Base-by-base conservation (phyloP, 2,113 vertebrate genomes). In the Addax nasomaculatus region DNA sequence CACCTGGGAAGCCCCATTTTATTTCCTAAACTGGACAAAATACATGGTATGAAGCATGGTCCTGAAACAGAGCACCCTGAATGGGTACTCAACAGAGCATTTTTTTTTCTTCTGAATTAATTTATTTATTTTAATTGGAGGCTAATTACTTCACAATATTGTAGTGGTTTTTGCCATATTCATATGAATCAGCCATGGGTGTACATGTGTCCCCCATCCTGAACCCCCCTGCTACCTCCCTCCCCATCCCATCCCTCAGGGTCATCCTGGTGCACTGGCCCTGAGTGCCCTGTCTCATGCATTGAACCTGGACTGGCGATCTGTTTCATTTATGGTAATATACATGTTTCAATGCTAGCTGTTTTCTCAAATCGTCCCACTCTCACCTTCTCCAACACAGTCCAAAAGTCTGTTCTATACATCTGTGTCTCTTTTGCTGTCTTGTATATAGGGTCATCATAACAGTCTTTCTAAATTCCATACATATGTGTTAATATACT, bases 11-110 rank as follows among this genome's bases (percentile, higher is more conserved):
- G 36, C 70, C 36, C 11, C 36, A 43, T 14, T 84, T 85, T n/a
- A 30, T 85, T 78, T 78, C 30, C 64, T 79, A 39, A 36, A 33
- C 62, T 89, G 64, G 55, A 62, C 25, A 89, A 55, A 93, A 47
- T 55, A 16, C 30, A 39, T 8, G 55, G 9, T 30, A 19, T 36
- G 47, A 55, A 33, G 17, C 3, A 27, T 36, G 33, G 27, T 73
- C 51, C 23, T n/a, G 39, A 93, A 64, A 79, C 7, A 89, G 49
- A 58, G 14, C 47, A 47, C 30, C 62, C 45, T 73, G 30, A 85
- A n/a, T 57, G 15, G 53, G 3, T 62, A 17, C 64, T 60, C 62
- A 19, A 6, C 36, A 27, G 64, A 15, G 45, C 55, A 39, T 7
- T 9, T 62, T 43, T 43, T 73, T 45, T n/a, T 14, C 67, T 70